phyloP scores from a whole-genome alignment of 2,888 invertebrate species.

The Blastobasis lacticolella region DNA sequence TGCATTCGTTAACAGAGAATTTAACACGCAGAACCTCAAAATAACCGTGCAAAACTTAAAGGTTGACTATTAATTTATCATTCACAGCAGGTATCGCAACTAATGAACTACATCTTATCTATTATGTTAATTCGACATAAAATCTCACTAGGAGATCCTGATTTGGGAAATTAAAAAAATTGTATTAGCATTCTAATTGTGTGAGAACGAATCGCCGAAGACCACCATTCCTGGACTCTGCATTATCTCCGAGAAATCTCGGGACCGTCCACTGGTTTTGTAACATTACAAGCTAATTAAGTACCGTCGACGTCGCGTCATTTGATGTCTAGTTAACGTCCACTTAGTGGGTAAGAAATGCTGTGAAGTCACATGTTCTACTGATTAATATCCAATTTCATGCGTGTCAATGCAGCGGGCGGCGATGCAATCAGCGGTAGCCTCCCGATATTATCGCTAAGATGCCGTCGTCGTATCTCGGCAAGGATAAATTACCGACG shows the following conservation, averaged over 20 bases:
- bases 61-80: conserved; percentile 23
- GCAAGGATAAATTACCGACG: conserved; percentile 24
- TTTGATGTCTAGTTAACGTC: conserved; percentile 5
- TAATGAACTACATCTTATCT: conserved; percentile 23
- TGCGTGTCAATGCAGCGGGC: conserved; percentile 35
- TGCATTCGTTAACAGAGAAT: no score
- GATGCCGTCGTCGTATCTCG: conserved; percentile 34
- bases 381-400: conserved; percentile 51
- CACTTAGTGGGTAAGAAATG: conserved; percentile 10
- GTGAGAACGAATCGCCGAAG: neutral
- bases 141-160: conserved; percentile 7
- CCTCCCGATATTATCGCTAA: conserved; percentile 36
- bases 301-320: neutral
- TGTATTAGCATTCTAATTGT: neutral
- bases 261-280: no score
- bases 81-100: conserved; percentile 16
- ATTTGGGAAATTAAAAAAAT: conserved; percentile 2
- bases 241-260: no score
- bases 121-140: conserved; percentile 13
- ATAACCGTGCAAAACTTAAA: neutral
- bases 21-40: no score
- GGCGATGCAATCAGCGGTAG: conserved; percentile 16
- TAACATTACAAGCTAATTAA: no score
- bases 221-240: no score
- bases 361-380: conserved; percentile 30